phyloP scores from a whole-genome alignment of 2,888 invertebrate species.

The Himalopsyche kuldschensis region DNA sequence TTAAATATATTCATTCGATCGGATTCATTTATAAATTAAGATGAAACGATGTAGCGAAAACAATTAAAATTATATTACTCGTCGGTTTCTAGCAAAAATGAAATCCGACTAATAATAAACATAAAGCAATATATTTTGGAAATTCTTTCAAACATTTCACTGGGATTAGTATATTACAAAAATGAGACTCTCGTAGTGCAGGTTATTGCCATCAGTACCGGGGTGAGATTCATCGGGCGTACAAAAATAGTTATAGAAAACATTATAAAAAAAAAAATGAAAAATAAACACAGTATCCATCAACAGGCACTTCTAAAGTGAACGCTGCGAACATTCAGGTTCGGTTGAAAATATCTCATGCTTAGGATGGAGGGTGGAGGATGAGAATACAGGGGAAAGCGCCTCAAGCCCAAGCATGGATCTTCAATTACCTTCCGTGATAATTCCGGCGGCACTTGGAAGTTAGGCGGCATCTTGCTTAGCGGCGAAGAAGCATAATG shows the following conservation, averaged over 20 bases:
- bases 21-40: not conserved
- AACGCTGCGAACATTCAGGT: not conserved
- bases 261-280: not conserved
- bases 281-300: not conserved
- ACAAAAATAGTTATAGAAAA: not conserved
- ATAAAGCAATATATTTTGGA: not conserved
- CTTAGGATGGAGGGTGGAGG: conserved; percentile 31
- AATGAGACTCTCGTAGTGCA: not conserved
- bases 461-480: conserved; percentile 58
- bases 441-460: conserved; percentile 56
- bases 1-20: not conserved
- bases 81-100: not conserved
- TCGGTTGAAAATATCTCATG: not conserved
- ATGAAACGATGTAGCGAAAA: not conserved
- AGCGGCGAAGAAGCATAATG: conserved; percentile 60
- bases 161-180: not conserved
- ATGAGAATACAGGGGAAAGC: not conserved
- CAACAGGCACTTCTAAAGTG: not conserved
- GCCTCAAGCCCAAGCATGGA: not conserved
- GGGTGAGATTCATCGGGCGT: not conserved
- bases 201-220: not conserved
- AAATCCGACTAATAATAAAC: not conserved
- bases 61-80: not conserved
- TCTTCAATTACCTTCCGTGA: conserved; percentile 54
- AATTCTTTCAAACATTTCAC: not conserved